A percentile compares a stretch with the other conserved stretches of the same genome.
Evolutionary conservation across 2,888 invertebrate species (phyloP).

Genomic region (Tipula lateralis): DNA sequence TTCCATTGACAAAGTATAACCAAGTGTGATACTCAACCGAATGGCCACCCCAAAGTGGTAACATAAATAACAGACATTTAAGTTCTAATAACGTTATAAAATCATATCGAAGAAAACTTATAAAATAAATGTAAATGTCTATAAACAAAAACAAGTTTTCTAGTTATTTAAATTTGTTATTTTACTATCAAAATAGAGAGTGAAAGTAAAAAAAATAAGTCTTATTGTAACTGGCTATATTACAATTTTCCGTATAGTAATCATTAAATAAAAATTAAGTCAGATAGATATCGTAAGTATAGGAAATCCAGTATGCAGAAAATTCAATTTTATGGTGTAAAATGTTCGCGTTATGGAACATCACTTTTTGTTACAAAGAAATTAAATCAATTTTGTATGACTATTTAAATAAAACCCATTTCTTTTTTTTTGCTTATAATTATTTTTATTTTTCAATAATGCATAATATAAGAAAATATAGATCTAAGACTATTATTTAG

Average conservation of each 20-base stretch:
- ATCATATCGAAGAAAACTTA: background rate
- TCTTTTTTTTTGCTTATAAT: conserved; percentile 32
- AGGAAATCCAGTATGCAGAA: background rate
- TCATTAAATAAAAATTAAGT: background rate
- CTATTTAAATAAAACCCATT: conserved; percentile 30
- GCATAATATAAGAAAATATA: conserved; percentile 34
- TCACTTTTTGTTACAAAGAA: background rate
- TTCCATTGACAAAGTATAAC: no score
- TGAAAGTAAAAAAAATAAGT: background rate
- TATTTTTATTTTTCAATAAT: conserved; percentile 32
- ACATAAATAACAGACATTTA: background rate
- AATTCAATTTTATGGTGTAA: background rate
- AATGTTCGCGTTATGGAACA: background rate
- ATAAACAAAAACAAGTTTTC: background rate
- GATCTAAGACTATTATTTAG: conserved; percentile 33
- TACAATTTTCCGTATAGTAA: background rate
- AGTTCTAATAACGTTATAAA: background rate
- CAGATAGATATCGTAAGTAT: no score
- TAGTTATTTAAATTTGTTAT: background rate
- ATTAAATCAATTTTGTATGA: background rate
- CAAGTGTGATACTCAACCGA: background rate
- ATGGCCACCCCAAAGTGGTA: background rate
- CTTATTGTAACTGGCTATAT: background rate
- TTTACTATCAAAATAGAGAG: background rate
- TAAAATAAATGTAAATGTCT: background rate